Evolutionary conservation across 92 coral and sea anemone genomes (phyloP).

Genomic region (Zoanthus sansibaricus): DNA sequence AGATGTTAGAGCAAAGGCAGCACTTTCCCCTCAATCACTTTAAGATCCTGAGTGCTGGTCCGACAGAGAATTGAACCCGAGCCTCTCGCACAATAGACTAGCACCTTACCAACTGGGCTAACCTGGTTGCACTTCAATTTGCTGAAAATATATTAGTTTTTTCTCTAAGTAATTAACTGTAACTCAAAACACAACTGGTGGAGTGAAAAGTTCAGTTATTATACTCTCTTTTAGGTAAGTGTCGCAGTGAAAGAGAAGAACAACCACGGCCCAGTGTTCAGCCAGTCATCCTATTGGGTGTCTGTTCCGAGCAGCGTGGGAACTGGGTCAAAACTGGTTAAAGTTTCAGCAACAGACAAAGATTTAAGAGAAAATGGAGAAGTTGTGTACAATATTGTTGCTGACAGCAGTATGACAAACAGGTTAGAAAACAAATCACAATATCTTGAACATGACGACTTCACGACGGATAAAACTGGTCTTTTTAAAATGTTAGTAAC

Average conservation of each 20-base stretch:
- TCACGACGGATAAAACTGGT: too few relatives aligned
- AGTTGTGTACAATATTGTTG: slow-evolving; percentile 32
- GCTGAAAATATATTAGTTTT: too few relatives aligned
- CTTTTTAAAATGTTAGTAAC: too few relatives aligned
- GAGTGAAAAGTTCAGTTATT: not conserved
- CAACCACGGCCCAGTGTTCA: slow-evolving; percentile 1
- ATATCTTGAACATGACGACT: not conserved
- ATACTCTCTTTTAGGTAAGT: not conserved
- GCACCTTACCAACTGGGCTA: too few relatives aligned
- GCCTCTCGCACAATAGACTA: too few relatives aligned
- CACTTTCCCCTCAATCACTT: too few relatives aligned
- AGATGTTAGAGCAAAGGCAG: too few relatives aligned
- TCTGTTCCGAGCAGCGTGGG: slow-evolving; percentile 27
- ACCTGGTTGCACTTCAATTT: too few relatives aligned
- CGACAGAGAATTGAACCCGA: too few relatives aligned
- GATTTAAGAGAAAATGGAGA: slow-evolving; percentile 46
- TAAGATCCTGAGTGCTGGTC: too few relatives aligned
- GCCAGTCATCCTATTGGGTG: slow-evolving; percentile 44
- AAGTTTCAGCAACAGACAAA: slow-evolving; percentile 33
- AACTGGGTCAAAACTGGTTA: slow-evolving; percentile 2
- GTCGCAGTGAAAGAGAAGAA: slow-evolving; percentile 25
- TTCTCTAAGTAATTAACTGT: too few relatives aligned
- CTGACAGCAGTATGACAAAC: slow-evolving; percentile 11
- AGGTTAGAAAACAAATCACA: not conserved
- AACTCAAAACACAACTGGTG: not conserved